Percentiles rank a stretch among this genome's conserved stretches.
These are phyloP conservation scores for Apodemia mormo DNA, from an alignment of 2,888 invertebrate species.

Conservation along the genomic window DNA sequence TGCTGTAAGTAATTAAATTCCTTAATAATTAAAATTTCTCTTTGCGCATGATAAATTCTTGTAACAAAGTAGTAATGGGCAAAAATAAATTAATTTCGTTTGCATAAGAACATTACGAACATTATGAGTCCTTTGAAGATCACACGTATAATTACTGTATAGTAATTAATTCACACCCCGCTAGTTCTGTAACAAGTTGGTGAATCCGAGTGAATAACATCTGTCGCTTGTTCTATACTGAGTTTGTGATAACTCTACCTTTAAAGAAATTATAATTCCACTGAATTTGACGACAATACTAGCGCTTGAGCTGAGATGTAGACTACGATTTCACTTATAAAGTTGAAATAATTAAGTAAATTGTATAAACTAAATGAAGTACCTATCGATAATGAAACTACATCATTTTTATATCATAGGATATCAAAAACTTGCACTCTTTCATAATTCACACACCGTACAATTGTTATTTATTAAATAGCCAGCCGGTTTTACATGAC, in stretches of 20 bases:
- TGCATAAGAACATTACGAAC: slow-evolving; percentile 38
- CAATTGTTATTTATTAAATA: too few relatives aligned
- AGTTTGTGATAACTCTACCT: slow-evolving; percentile 11
- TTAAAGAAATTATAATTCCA: background rate
- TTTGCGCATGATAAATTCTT: slow-evolving; percentile 14
- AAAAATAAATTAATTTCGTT: slow-evolving; percentile 28
- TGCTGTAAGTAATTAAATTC: slow-evolving; percentile 10
- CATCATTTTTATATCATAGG: too few relatives aligned
- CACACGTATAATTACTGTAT: slow-evolving; percentile 54
- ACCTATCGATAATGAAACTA: too few relatives aligned
- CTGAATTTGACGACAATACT: background rate
- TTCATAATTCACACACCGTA: too few relatives aligned
- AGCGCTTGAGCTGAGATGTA: background rate
- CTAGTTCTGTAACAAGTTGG: slow-evolving; percentile 47
- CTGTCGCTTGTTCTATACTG: slow-evolving; percentile 33
- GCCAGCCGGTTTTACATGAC: too few relatives aligned
- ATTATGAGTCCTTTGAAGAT: slow-evolving; percentile 47
- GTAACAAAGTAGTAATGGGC: slow-evolving; percentile 6
- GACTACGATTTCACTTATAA: too few relatives aligned
- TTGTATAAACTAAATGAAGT: too few relatives aligned
- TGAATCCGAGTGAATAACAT: slow-evolving; percentile 49
- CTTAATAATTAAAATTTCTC: slow-evolving; percentile 1
- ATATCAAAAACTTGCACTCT: too few relatives aligned
- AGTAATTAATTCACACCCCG: slow-evolving; percentile 54
- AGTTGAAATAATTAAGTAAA: too few relatives aligned